Evolutionary conservation across 1,140 invertebrate genomes (phyloP).

Genomic region (Pseudomyrmex concolor): DNA sequence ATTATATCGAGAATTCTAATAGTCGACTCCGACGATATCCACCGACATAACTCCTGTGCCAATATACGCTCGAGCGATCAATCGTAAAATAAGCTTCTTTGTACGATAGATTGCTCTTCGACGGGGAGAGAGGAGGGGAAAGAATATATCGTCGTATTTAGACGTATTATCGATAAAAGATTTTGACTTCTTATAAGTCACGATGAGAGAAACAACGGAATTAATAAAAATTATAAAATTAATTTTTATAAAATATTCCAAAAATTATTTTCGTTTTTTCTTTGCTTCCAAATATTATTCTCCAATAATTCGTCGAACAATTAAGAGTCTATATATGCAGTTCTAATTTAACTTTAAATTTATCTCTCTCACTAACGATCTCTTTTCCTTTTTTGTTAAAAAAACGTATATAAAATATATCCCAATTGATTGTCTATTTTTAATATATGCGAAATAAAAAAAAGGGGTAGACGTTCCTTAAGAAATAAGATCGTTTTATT

Average conservation of each 20-base stretch:
- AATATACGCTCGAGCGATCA: slow-evolving; percentile 43
- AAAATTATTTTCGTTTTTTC: too few species aligned
- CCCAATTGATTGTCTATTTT: too few species aligned
- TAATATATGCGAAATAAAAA: too few species aligned
- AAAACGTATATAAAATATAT: too few species aligned
- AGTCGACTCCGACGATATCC: slow-evolving; percentile 45
- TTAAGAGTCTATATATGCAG: too few species aligned
- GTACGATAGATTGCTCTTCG: slow-evolving; percentile 47
- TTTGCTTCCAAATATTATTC: background rate
- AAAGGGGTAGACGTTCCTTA: too few species aligned
- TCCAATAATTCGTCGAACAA: background rate
- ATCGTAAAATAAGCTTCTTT: slow-evolving; percentile 60
- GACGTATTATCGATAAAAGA: slow-evolving; percentile 23
- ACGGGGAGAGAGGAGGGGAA: background rate
- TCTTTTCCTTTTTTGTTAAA: too few species aligned
- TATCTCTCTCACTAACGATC: too few species aligned
- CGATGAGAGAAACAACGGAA: background rate
- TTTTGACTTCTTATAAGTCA: slow-evolving; percentile 20
- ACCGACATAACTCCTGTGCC: slow-evolving; percentile 28
- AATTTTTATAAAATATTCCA: too few species aligned
- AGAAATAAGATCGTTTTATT: too few species aligned
- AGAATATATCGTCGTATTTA: slow-evolving; percentile 39
- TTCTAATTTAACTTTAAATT: too few species aligned
- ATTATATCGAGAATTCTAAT: slow-evolving; percentile 60
- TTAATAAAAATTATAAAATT: slow-evolving; percentile 11